Base-by-base conservation (phyloP, 2,797 vertebrate genomes). In the Semaprochilodus insignis region DNA sequence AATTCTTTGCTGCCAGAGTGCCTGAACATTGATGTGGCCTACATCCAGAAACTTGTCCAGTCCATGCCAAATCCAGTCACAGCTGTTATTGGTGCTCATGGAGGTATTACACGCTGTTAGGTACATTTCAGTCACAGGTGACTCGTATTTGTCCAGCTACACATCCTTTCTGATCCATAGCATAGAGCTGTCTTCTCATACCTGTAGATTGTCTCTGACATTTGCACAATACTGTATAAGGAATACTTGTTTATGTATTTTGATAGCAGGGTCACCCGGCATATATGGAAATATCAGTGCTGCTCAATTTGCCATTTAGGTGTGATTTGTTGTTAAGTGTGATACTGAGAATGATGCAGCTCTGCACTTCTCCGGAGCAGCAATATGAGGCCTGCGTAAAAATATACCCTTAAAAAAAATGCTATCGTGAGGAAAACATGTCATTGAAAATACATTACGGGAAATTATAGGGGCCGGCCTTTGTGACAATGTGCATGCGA, bases 381-480 rank as follows among this genome's bases (percentile, higher is more conserved):
- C 57, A 80, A 27, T 21, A 4, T 23, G 25, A 82, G 27, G 74
- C 23, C 69, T 14, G 82, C 31, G 90, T 48, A 48, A 48, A 48
- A 48, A 48, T 48, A 81, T 21, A 52, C 36, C 21, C 48, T 76
- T 44, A 2, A 44, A 62, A 82, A 75, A 27, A 59, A 81, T 62
- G 21, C 78, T 80, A 54, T 77, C 51, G 59, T 87, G 79, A 85
- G 75, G 79, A 87, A 86, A 85, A 78, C 85, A 85, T 78, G 74
- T 83, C 63, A 82, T 78, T 75, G 82, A 71, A 84, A 88, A 85
- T 81, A 74, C 83, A 85, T 84, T 73, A 79, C 44, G 73, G 80
- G 83, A 91, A 91, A 90, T 91, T 83, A 87, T 34, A 87, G 74
- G 73, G 51, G 75, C 71, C 81, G 51, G 75, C 71, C 81, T 52